These are phyloP conservation scores for Sebastes matsubarae DNA, from an alignment of 2,797 vertebrate genomes.

Conservation along the genomic window DNA sequence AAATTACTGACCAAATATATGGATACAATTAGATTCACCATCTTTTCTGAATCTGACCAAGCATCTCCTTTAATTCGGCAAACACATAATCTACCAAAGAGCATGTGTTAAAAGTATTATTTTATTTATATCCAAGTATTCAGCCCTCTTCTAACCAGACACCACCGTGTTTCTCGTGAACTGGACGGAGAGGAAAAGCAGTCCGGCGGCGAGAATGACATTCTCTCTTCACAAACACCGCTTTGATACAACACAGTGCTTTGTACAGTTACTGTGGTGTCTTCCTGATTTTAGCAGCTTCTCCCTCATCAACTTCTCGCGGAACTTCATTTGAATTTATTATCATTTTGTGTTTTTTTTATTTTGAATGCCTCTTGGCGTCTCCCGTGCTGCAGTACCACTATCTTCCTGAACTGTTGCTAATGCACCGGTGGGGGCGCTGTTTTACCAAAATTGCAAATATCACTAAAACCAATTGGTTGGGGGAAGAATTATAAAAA, in stretches of 20 bases:
- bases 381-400: background rate
- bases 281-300: background rate
- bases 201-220: background rate
- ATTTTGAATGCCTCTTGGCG: background rate
- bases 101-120: background rate
- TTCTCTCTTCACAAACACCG: background rate
- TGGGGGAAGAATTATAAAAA: too few species aligned
- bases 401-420: too few species aligned
- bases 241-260: background rate
- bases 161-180: background rate
- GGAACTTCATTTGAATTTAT: background rate
- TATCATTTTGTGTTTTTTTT: fast-evolving
- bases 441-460: too few species aligned
- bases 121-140: background rate
- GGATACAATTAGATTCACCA: background rate
- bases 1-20: background rate
- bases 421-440: too few species aligned
- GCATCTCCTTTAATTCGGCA: background rate
- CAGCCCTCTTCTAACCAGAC: background rate
- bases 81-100: background rate
- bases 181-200: background rate
- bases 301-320: background rate
- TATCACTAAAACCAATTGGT: too few species aligned
- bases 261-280: background rate
- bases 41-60: background rate